A percentile compares a stretch with the other conserved stretches of the same genome.
Evolutionary conservation across 2,888 invertebrate genomes (phyloP).

Genomic region (Frankliniella fusca): DNA sequence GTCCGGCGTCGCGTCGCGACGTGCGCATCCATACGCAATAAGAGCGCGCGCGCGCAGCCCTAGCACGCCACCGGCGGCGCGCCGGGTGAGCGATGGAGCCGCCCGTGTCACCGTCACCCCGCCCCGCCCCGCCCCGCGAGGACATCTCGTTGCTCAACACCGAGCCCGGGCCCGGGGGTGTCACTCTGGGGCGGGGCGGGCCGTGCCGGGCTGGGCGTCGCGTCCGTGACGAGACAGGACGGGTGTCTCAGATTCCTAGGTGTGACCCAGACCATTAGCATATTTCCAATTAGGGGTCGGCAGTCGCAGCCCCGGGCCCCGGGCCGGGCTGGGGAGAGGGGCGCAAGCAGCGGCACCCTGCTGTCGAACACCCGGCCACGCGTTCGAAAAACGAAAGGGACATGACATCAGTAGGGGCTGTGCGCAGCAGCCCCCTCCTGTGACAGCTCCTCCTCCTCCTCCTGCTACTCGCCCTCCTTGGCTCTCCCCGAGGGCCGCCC

Average conservation of each 20-base stretch:
- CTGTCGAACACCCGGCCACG: too few relatives aligned
- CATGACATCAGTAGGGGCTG: too few relatives aligned
- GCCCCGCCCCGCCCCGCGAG: not conserved
- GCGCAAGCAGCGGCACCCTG: not conserved
- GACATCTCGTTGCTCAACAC: not conserved
- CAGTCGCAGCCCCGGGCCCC: too few relatives aligned
- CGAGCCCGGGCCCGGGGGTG: too few relatives aligned
- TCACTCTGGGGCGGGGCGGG: not conserved
- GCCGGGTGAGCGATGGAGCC: not conserved
- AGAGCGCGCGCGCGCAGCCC: too few relatives aligned
- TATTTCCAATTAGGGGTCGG: slow-evolving; percentile 3
- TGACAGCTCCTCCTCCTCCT: too few relatives aligned
- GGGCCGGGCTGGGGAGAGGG: not conserved
- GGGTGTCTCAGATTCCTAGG: not conserved
- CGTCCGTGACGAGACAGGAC: not conserved
- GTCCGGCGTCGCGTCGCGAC: not conserved
- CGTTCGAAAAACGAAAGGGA: too few relatives aligned
- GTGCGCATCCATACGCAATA: not conserved
- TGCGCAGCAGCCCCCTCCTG: too few relatives aligned
- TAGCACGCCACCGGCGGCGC: too few relatives aligned
- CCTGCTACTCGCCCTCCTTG: too few relatives aligned
- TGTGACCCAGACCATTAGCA: not conserved
- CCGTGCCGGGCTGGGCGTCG: not conserved
- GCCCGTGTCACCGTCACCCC: not conserved
- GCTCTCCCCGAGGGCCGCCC: not conserved